phyloP scores from a whole-genome alignment of 2,113 vertebrate species.

The Melanostigma gelatinosum region DNA sequence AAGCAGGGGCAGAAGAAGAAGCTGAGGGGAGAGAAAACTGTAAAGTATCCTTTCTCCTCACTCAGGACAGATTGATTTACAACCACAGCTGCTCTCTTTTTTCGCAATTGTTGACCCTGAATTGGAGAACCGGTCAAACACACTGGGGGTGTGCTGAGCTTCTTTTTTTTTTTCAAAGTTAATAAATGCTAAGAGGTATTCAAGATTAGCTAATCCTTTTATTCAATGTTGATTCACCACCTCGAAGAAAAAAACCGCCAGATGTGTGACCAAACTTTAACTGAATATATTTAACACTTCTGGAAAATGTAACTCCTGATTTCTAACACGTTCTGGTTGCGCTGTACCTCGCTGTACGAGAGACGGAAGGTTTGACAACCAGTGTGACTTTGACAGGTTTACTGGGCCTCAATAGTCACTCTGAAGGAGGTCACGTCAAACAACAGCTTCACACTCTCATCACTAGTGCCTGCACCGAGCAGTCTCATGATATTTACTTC shows the following conservation, averaged over 20 bases:
- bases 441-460: slow-evolving; percentile 10
- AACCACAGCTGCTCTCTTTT: slow-evolving; percentile 27
- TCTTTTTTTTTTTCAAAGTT: slow-evolving; percentile 2
- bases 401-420: slow-evolving; percentile 10
- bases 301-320: not conserved
- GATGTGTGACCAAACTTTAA: not conserved
- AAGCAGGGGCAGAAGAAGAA: not conserved
- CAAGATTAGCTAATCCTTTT: not conserved
- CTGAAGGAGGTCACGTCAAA: slow-evolving; percentile 10
- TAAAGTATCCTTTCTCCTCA: slow-evolving; percentile 36
- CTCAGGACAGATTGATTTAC: slow-evolving; percentile 49
- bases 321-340: not conserved
- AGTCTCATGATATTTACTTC: not conserved
- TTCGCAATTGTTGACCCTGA: not conserved
- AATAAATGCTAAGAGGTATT: slow-evolving; percentile 22
- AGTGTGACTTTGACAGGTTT: slow-evolving; percentile 12
- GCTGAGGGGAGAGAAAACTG: slow-evolving; percentile 24
- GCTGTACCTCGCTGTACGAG: not conserved
- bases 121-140: not conserved
- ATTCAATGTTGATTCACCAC: slow-evolving; percentile 1
- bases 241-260: not conserved
- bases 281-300: not conserved
- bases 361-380: not conserved
- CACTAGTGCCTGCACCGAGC: not conserved
- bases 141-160: not conserved